Evolutionary conservation across 2,113 vertebrate species (phyloP), one percentile per base, ranked within the genome.

Genomic region (Chauna torquata): DNA sequence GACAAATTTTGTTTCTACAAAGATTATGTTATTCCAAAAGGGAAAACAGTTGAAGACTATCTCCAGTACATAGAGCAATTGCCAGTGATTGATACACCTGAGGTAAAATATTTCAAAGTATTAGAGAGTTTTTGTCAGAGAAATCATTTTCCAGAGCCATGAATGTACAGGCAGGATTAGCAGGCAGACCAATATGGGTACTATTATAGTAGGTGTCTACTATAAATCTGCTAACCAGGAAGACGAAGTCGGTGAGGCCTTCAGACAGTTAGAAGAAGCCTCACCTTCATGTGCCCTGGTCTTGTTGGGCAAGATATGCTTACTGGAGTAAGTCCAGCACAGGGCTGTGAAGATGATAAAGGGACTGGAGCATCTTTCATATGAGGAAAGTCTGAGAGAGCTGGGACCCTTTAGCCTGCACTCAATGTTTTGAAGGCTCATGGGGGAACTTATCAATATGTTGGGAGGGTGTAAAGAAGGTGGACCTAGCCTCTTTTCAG

Each of bases 1-100:
- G 98, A 98, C 54, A 96, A 81, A 2, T 99, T 99, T 94, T 98
- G 93, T 86, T 99, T 99, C 97, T 99, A 98, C 91, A 98, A 97
- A 74, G 98, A 96, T 72, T 99, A 99, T 71, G 62, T 82, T 54
- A 97, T 98, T 84, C 99, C 98, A 5, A 88, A 90, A 87, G 97
- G 97, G 75, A 98, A 95, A 88, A 98, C 93, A 3, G 83, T 98
- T n/a, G 98, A 98, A 94, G 98, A 99, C 19, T 97, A 98, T 94
- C 97, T 98, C 65, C 97, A 97, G 84, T 97, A 98, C 94, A 98
- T 99, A n/a, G 99, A 99, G 30, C 90, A 96, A 9, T 94, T 99
- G 91, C 98, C 99, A 9, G 94, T 90, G 44, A 96, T 97, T 20
- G 98, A 99, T 95, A 97, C 98, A 4, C 98, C 98, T 7, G 98